A percentile compares a stretch with the other conserved stretches of the same genome.
These are phyloP conservation scores for Anthophora plumipes DNA, from an alignment of 2,888 invertebrate genomes.

Conservation along the genomic window DNA sequence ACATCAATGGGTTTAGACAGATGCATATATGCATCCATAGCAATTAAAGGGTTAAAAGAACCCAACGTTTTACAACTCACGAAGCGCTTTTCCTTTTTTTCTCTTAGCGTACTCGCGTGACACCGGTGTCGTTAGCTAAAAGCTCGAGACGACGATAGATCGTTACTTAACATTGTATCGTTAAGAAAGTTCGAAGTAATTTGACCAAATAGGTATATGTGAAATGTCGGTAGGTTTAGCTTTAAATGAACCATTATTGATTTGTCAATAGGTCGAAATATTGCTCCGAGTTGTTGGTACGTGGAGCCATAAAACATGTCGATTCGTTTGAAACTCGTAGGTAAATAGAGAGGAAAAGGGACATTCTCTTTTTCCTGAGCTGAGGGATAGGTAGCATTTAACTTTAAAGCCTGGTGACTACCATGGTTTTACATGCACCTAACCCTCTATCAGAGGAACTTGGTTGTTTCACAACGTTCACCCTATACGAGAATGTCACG, in stretches of 20 bases:
- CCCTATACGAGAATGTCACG: constrained; percentile 9
- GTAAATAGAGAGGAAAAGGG: background rate
- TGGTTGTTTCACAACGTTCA: background rate
- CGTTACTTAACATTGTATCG: background rate
- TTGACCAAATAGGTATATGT: too few relatives aligned
- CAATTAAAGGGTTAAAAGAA: too few relatives aligned
- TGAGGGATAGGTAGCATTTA: constrained; percentile 3
- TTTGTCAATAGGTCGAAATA: too few relatives aligned
- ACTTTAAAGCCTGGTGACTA: constrained; percentile 28
- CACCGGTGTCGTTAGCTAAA: background rate
- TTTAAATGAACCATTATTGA: too few relatives aligned
- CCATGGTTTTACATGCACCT: constrained; percentile 1
- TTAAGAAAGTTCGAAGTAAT: constrained; percentile 7
- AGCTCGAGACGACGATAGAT: background rate
- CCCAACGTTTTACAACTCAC: too few relatives aligned
- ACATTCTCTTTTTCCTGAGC: background rate
- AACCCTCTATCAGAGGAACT: background rate
- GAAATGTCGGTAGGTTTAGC: too few relatives aligned
- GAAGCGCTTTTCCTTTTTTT: too few relatives aligned
- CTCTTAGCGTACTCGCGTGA: constrained; percentile 21
- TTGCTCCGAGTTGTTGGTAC: too few relatives aligned
- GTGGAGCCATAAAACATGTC: background rate
- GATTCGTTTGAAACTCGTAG: background rate
- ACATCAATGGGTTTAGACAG: too few relatives aligned
- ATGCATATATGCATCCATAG: too few relatives aligned